These are phyloP conservation scores for Prorops nasuta DNA, from an alignment of 1,140 invertebrate species.

Conservation along the genomic window DNA sequence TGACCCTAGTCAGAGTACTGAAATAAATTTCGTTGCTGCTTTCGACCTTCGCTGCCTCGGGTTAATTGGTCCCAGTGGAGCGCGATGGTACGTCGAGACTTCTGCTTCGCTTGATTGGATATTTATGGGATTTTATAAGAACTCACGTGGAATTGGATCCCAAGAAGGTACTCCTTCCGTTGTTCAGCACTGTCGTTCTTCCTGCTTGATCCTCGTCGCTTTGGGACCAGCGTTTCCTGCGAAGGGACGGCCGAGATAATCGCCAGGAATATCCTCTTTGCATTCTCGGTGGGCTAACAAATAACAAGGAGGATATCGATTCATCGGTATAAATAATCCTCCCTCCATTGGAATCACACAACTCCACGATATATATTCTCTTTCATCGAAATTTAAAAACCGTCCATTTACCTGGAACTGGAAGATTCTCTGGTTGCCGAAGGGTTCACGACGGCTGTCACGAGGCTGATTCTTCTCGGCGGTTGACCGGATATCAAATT, in stretches of 20 bases:
- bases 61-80: no score
- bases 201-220: constrained; percentile 49
- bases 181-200: constrained; percentile 63
- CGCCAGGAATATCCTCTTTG: constrained; percentile 71
- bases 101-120: no score
- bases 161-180: constrained; percentile 48
- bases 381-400: no score
- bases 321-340: no score
- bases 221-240: constrained; percentile 57
- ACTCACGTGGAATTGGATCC: constrained; percentile 45
- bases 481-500: constrained; percentile 44
- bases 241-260: constrained; percentile 64
- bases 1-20: no score
- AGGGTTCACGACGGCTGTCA: constrained; percentile 40
- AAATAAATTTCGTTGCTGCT: no score
- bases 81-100: no score
- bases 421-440: constrained; percentile 40
- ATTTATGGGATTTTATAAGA: background rate
- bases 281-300: constrained; percentile 52
- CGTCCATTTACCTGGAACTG: constrained; percentile 38
- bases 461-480: constrained; percentile 45
- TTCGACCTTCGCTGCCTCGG: no score
- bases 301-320: no score
- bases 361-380: no score
- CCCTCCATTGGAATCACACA: no score